Percentiles rank a stretch among this genome's conserved stretches.
phyloP scores from a whole-genome alignment of 2,888 invertebrate genomes.

The Hypomecis punctinalis region DNA sequence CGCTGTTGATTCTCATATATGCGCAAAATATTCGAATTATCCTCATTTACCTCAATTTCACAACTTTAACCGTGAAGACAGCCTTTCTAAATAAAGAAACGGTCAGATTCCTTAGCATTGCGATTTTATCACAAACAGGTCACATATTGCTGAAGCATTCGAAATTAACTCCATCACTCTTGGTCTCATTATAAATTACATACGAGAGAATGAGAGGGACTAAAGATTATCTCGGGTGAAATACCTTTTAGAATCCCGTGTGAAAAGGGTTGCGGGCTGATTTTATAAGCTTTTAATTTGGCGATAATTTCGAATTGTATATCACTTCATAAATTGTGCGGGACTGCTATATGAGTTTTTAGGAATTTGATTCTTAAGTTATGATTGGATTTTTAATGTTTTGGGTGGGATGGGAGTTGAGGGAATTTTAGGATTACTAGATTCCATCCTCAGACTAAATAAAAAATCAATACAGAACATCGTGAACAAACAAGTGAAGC shows the following conservation, averaged over 20 bases:
- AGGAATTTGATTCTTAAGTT: background rate
- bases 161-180: too few species aligned
- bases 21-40: slow-evolving; percentile 14
- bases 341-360: slow-evolving; percentile 17
- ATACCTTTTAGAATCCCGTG: slow-evolving; percentile 8
- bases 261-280: slow-evolving; percentile 35
- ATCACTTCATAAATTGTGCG: slow-evolving; percentile 26
- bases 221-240: too few species aligned
- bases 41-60: slow-evolving; percentile 13
- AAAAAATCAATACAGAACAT: too few species aligned
- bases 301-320: slow-evolving; percentile 28
- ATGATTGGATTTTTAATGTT: background rate
- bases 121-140: slow-evolving; percentile 33
- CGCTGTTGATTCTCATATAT: background rate
- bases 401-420: background rate
- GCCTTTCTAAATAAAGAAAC: slow-evolving; percentile 31
- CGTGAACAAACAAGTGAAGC: too few species aligned
- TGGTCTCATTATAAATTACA: too few species aligned
- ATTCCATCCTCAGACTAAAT: too few species aligned
- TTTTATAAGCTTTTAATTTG: slow-evolving; percentile 38
- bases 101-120: slow-evolving; percentile 25
- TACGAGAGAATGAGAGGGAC: too few species aligned
- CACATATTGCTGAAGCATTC: too few species aligned
- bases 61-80: slow-evolving; percentile 4
- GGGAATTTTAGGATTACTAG: background rate